phyloP scores from a whole-genome alignment of 1,140 invertebrate species.

The Euwallacea fornicatus region DNA sequence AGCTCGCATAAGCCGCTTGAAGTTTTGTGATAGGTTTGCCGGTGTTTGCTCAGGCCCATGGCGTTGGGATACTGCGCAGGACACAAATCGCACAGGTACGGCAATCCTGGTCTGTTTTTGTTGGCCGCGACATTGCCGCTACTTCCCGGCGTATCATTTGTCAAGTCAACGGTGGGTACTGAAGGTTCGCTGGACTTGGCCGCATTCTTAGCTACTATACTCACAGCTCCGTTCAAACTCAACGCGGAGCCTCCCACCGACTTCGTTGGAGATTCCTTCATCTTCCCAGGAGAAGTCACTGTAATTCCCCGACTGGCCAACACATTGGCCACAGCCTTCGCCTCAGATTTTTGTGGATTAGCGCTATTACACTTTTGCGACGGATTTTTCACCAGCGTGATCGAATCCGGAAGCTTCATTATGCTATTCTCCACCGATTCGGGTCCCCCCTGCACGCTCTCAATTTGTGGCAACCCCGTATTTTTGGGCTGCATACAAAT shows the following conservation, averaged over 20 bases:
- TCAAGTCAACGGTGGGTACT: slow-evolving; percentile 49
- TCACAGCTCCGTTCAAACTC: slow-evolving; percentile 73
- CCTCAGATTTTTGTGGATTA: slow-evolving; percentile 63
- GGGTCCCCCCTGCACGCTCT: slow-evolving; percentile 65
- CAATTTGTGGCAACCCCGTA: slow-evolving; percentile 70
- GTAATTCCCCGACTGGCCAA: slow-evolving; percentile 75
- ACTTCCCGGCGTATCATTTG: slow-evolving; percentile 43
- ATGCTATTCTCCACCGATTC: slow-evolving; percentile 57
- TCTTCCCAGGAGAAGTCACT: slow-evolving; percentile 61
- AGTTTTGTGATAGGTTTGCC: slow-evolving; percentile 68
- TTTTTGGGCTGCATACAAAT: slow-evolving; percentile 73
- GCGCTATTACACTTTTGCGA: slow-evolving; percentile 40
- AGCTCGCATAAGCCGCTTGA: slow-evolving; percentile 59
- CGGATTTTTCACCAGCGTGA: slow-evolving; percentile 64
- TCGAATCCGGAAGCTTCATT: slow-evolving; percentile 64
- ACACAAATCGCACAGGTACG: slow-evolving; percentile 69
- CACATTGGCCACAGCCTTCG: slow-evolving; percentile 72
- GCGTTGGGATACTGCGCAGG: slow-evolving; percentile 69
- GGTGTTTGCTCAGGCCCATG: slow-evolving; percentile 67
- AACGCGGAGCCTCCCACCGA: slow-evolving; percentile 49
- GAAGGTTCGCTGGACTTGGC: not conserved
- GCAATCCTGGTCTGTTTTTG: slow-evolving; percentile 51
- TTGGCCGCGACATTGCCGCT: slow-evolving; percentile 15
- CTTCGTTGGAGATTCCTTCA: slow-evolving; percentile 49
- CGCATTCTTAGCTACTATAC: slow-evolving; percentile 60